Percentiles rank a stretch among this genome's conserved stretches.
These are phyloP conservation scores for Bucco capensis DNA, from an alignment of 2,113 vertebrate species.

Conservation along the genomic window DNA sequence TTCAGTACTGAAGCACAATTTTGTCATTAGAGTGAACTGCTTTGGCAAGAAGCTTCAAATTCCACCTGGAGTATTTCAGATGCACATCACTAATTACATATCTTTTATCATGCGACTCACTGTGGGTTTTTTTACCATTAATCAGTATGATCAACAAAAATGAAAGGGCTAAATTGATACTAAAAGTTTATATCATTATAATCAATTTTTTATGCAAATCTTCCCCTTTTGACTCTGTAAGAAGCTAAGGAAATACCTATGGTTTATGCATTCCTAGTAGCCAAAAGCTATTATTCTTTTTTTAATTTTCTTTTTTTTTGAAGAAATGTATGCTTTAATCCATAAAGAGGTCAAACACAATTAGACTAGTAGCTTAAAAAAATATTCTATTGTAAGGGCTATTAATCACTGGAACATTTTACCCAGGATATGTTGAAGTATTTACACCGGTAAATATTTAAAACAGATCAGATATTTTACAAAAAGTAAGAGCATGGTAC, in stretches of 20 bases:
- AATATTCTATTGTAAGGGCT: neutral
- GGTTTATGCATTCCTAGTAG: neutral
- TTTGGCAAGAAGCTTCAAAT: slow-evolving; percentile 14
- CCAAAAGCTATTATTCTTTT: too few relatives aligned
- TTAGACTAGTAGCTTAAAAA: neutral
- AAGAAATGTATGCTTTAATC: neutral
- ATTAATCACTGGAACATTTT: neutral
- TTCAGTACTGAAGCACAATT: slow-evolving; percentile 4
- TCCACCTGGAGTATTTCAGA: neutral
- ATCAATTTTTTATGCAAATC: neutral
- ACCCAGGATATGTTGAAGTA: neutral
- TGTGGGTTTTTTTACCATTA: neutral
- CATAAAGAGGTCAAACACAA: neutral
- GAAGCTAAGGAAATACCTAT: neutral
- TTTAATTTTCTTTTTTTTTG: neutral
- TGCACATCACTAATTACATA: neutral
- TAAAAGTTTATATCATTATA: neutral
- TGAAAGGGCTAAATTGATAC: neutral
- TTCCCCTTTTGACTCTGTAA: neutral
- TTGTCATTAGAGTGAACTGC: neutral
- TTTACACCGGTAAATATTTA: neutral
- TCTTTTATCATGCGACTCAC: neutral
- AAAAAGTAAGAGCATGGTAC: neutral
- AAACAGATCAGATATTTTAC: neutral
- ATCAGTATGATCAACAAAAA: slow-evolving; percentile 4